These are phyloP conservation scores for Ips typographus DNA, from an alignment of 1,140 invertebrate species.

Conservation along the genomic window DNA sequence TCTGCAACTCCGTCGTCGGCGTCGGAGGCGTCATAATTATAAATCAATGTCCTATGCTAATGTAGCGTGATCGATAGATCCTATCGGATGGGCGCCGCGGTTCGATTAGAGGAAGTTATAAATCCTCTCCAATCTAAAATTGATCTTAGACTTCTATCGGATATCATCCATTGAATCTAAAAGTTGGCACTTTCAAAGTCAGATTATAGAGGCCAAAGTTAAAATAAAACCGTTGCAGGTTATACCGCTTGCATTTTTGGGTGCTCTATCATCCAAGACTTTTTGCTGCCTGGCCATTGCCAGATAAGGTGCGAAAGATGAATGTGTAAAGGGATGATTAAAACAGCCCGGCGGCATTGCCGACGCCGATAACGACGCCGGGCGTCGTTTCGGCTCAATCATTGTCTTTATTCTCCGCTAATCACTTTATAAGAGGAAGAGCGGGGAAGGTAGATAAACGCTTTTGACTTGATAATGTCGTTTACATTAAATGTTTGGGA, in stretches of 20 bases:
- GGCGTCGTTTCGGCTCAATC: conserved; percentile 46
- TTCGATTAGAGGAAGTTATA: conserved; percentile 51
- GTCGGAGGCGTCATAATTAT: conserved; percentile 44
- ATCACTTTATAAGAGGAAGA: conserved; percentile 27
- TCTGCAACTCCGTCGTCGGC: background rate
- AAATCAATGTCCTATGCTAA: conserved; percentile 52
- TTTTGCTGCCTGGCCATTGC: conserved; percentile 32
- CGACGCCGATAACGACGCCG: conserved; percentile 43
- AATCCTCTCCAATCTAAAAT: conserved; percentile 52
- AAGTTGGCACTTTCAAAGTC: background rate
- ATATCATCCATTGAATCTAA: background rate
- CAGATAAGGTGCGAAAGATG: conserved; percentile 49
- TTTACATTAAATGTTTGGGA: background rate
- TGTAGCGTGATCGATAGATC: conserved; percentile 51
- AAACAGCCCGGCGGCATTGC: conserved; percentile 46
- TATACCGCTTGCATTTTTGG: background rate
- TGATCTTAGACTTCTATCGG: conserved; percentile 43
- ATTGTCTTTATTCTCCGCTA: conserved; percentile 41
- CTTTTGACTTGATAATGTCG: background rate
- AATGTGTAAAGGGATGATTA: conserved; percentile 50
- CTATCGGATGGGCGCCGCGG: conserved; percentile 39
- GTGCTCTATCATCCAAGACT: conserved; percentile 12
- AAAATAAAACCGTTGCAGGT: background rate
- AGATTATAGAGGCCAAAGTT: background rate
- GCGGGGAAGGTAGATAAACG: conserved; percentile 22